Percentiles rank a stretch among this genome's conserved stretches.
These are phyloP conservation scores for Oegoconia quadripuncta DNA, from an alignment of 2,888 invertebrate species.

Conservation along the genomic window DNA sequence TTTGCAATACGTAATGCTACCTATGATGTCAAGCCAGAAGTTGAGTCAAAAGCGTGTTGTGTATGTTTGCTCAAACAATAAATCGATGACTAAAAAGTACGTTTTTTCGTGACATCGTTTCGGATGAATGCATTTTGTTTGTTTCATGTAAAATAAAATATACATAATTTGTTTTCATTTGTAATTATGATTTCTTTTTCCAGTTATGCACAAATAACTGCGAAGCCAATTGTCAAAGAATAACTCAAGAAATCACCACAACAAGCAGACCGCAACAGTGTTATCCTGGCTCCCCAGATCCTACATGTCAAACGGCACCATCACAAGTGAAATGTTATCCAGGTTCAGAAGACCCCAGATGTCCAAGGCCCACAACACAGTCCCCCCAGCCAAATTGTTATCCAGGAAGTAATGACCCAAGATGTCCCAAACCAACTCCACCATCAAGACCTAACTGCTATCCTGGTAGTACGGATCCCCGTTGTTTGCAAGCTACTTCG, in stretches of 20 bases:
- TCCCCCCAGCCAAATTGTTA: constrained; percentile 31
- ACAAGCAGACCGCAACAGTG: constrained; percentile 43
- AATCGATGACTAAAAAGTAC: no score
- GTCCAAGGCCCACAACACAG: constrained; percentile 37
- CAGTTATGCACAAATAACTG: constrained; percentile 66
- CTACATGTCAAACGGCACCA: constrained; percentile 34
- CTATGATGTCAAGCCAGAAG: no score
- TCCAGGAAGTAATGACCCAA: constrained; percentile 44
- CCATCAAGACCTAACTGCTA: constrained; percentile 22
- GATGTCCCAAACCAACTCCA: constrained; percentile 24
- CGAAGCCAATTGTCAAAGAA: constrained; percentile 53
- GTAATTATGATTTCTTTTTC: constrained; percentile 19
- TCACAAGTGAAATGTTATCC: constrained; percentile 33
- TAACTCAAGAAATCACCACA: constrained; percentile 50
- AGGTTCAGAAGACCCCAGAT: constrained; percentile 32
- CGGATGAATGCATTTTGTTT: no score
- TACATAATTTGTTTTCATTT: no score
- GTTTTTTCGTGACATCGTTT: no score
- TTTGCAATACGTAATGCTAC: no score
- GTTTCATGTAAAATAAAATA: not conserved
- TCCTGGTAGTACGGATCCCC: constrained; percentile 31
- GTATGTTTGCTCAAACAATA: no score
- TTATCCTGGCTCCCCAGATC: constrained; percentile 38
- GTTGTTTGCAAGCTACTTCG: constrained; percentile 34
- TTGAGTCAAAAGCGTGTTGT: no score